Evolutionary conservation across 1,140 invertebrate genomes (phyloP).

Genomic region (Trigoniulus corallinus): DNA sequence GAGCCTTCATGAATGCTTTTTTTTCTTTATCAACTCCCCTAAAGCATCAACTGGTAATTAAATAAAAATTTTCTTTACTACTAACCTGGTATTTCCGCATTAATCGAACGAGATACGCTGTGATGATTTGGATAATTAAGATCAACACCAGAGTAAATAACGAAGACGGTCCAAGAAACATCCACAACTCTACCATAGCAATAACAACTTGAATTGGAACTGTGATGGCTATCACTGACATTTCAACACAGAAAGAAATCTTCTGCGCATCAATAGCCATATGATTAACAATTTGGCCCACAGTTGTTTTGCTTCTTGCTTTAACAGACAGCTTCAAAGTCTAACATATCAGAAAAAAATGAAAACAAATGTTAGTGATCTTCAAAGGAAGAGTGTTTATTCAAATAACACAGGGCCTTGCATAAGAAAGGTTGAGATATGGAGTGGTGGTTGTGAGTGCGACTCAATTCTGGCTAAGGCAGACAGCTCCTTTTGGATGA

Average conservation of each 20-base stretch:
- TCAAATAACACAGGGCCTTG: too few relatives aligned
- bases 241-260: background rate
- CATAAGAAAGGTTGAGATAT: too few relatives aligned
- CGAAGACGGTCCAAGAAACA: background rate
- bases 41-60: too few relatives aligned
- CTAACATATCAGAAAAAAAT: too few relatives aligned
- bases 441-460: too few relatives aligned
- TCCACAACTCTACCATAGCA: background rate
- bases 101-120: background rate
- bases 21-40: too few relatives aligned
- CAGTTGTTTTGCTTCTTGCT: background rate
- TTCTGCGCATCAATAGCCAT: background rate
- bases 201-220: background rate
- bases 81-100: background rate
- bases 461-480: too few relatives aligned
- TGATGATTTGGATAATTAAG: background rate
- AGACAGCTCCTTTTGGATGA: too few relatives aligned
- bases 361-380: too few relatives aligned
- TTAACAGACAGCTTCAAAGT: background rate
- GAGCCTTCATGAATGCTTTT: too few relatives aligned
- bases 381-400: too few relatives aligned
- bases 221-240: background rate
- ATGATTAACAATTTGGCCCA: background rate
- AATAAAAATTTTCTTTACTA: too few relatives aligned
- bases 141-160: background rate